Percentiles rank a stretch among this genome's conserved stretches.
phyloP scores from a whole-genome alignment of 64 coral and sea anemone genomes.

The Astreopora myriophthalma region DNA sequence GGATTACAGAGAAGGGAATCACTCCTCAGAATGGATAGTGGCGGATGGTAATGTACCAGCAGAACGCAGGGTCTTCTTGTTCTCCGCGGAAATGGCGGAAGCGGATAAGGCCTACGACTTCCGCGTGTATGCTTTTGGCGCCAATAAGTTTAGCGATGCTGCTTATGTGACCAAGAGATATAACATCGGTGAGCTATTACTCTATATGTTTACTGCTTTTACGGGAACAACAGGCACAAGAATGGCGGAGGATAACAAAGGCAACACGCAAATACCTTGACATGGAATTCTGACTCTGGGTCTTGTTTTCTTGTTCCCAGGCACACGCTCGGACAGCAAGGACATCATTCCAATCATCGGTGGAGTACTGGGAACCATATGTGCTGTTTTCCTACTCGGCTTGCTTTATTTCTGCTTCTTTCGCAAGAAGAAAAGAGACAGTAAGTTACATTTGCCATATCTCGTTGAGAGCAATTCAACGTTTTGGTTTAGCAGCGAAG shows the following conservation, averaged over 20 bases:
- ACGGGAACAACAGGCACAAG: not conserved
- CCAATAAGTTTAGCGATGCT: constrained; percentile 61
- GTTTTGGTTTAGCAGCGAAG: too few relatives aligned
- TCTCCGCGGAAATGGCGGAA: constrained; percentile 65
- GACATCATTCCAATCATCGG: constrained; percentile 77
- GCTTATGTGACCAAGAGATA: constrained; percentile 87
- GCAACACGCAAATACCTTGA: not conserved
- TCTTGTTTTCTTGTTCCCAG: constrained; percentile 36
- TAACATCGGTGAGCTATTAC: constrained; percentile 70
- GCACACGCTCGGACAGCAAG: not conserved
- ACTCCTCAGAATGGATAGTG: constrained; percentile 47
- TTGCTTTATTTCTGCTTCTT: constrained; percentile 75
- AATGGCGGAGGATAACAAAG: not conserved
- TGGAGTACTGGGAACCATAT: constrained; percentile 75
- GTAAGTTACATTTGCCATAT: constrained; percentile 33
- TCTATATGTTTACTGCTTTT: not conserved
- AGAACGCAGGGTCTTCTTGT: constrained; percentile 48
- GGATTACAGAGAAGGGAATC: constrained; percentile 75
- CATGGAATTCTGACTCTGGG: not conserved
- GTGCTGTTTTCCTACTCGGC: constrained; percentile 59
- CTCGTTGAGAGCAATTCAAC: too few relatives aligned
- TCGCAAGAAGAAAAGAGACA: constrained; percentile 54
- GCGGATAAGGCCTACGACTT: constrained; percentile 84
- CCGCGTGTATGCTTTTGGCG: constrained; percentile 76
- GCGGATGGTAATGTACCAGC: constrained; percentile 38